phyloP scores from a whole-genome alignment of 2,888 invertebrate genomes.

The Yponomeuta plumbellus region DNA sequence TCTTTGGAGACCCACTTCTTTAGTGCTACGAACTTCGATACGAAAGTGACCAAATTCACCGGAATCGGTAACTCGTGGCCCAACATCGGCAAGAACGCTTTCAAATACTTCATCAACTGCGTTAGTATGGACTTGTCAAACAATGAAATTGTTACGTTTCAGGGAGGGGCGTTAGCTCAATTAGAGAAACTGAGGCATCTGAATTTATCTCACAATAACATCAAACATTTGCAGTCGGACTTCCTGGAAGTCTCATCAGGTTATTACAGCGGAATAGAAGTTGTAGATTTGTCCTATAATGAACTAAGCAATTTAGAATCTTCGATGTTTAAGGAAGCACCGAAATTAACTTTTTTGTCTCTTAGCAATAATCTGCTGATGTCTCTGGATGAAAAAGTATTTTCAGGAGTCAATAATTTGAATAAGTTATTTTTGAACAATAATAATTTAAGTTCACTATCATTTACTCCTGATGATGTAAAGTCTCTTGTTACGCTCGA shows the following conservation, averaged over 20 bases:
- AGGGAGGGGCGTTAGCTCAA: constrained; percentile 41
- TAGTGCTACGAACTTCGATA: constrained; percentile 57
- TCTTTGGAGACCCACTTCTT: constrained; percentile 44
- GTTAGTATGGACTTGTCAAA: constrained; percentile 39
- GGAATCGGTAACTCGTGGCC: constrained; percentile 42
- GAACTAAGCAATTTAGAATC: constrained; percentile 32
- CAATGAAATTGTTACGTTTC: constrained; percentile 40
- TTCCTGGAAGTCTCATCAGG: constrained; percentile 29
- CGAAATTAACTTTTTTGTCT: constrained; percentile 38
- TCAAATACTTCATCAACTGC: constrained; percentile 46
- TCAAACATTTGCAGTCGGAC: constrained; percentile 37
- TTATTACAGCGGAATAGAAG: constrained; percentile 27
- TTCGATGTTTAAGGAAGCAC: constrained; percentile 34
- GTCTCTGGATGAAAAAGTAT: constrained; percentile 31
- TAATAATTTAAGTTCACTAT: constrained; percentile 44
- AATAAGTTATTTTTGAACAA: constrained; percentile 36
- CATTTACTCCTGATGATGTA: constrained; percentile 43
- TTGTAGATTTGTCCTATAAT: constrained; percentile 51
- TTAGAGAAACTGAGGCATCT: constrained; percentile 34
- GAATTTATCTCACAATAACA: constrained; percentile 49
- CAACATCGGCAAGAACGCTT: constrained; percentile 34
- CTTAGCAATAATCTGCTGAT: constrained; percentile 44
- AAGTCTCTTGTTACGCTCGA: constrained; percentile 42
- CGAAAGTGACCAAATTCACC: constrained; percentile 43
- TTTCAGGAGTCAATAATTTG: constrained; percentile 38